Evolutionary conservation across 2,113 vertebrate species (phyloP).

Genomic region (Lagopus leucura): DNA sequence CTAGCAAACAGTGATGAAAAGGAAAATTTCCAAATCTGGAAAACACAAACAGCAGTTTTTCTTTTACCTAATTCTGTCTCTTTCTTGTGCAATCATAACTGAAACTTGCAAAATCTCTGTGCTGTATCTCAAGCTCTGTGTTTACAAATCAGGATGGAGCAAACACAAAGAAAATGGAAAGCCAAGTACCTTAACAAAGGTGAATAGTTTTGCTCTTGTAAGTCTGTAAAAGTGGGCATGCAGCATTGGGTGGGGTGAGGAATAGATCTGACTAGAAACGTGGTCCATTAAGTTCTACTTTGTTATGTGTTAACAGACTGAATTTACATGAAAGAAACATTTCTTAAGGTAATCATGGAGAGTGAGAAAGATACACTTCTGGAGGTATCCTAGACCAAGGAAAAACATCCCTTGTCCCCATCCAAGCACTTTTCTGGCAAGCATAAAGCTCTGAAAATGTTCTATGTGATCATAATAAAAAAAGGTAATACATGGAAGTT

Average conservation of each 20-base stretch:
- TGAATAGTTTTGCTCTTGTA: neutral
- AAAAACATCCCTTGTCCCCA: neutral
- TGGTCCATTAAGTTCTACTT: neutral
- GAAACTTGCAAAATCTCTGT: neutral
- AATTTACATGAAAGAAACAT: neutral
- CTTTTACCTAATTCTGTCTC: neutral
- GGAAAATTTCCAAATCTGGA: constrained; percentile 4
- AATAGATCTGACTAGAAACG: neutral
- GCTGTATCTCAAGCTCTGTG: neutral
- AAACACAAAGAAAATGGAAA: neutral
- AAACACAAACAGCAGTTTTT: neutral
- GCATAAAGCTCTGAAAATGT: neutral
- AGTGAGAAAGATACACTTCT: neutral
- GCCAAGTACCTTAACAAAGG: neutral
- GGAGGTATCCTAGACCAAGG: neutral
- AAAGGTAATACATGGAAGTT: rapidly evolving
- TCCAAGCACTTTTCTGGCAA: neutral
- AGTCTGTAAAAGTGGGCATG: neutral
- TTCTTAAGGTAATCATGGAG: neutral
- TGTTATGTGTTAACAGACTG: neutral
- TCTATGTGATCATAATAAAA: neutral
- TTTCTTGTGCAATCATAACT: constrained; percentile 25
- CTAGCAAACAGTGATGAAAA: constrained; percentile 29
- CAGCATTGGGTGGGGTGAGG: neutral
- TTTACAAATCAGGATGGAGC: neutral